Conservation (phyloP, 2,113 vertebrate genomes). For the Turnix velox region DNA sequence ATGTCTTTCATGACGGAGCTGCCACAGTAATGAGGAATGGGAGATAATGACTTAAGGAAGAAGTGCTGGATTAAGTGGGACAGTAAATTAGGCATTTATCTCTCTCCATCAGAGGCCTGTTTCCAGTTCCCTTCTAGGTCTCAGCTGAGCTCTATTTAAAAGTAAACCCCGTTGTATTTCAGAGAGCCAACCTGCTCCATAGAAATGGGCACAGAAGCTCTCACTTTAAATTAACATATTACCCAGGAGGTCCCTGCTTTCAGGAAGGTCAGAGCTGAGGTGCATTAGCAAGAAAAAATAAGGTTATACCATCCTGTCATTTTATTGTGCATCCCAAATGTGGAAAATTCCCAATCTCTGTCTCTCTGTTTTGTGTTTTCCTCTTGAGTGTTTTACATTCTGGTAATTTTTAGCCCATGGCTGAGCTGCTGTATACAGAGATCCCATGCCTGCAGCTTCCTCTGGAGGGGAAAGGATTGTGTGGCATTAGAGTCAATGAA, state of each 20-base stretch:
- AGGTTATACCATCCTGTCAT: background rate
- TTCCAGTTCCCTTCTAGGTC: constrained; percentile 49
- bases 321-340: background rate
- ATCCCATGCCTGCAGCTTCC: background rate
- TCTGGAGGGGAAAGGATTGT: background rate
- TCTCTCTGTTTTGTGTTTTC: background rate
- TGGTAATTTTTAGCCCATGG: background rate
- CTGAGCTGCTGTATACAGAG: background rate
- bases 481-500: background rate
- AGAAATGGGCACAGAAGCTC: constrained; percentile 41
- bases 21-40: constrained; percentile 62
- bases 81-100: constrained; percentile 72
- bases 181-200: constrained; percentile 38
- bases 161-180: constrained; percentile 66
- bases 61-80: constrained; percentile 67
- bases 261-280: constrained; percentile 63
- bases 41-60: constrained; percentile 67
- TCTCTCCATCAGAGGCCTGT: constrained; percentile 64
- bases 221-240: constrained; percentile 64
- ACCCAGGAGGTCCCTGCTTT: constrained; percentile 52
- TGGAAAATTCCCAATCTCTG: constrained; percentile 18
- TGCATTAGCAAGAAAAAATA: constrained; percentile 58
- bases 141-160: constrained; percentile 64
- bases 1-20: constrained; percentile 51
- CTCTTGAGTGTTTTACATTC: background rate